Evolutionary conservation across 2,113 vertebrate species (phyloP).

Genomic region (Sminthopsis crassicaudata): DNA sequence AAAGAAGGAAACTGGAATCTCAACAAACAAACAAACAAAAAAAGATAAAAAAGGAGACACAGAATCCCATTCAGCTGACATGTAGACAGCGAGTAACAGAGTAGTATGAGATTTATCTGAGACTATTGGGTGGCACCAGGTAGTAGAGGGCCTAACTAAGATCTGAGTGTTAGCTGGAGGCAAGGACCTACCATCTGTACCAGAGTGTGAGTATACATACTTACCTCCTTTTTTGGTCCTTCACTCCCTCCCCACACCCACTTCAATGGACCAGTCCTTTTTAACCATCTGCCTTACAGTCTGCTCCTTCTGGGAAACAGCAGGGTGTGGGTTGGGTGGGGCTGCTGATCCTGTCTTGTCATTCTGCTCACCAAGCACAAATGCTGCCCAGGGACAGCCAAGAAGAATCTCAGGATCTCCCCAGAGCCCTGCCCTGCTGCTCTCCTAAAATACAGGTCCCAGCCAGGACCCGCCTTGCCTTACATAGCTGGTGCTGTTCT

Average conservation of each 20-base stretch:
- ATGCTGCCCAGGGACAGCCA: background rate
- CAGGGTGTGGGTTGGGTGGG: background rate
- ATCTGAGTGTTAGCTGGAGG: background rate
- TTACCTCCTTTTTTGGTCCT: background rate
- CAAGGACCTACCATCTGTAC: background rate
- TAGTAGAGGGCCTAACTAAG: background rate
- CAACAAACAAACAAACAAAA: no score
- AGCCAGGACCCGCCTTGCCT: background rate
- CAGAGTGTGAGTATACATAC: background rate
- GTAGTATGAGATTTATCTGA: background rate
- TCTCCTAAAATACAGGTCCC: background rate
- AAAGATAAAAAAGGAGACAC: background rate
- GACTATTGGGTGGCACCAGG: background rate
- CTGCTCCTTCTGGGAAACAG: background rate
- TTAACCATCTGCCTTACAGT: background rate
- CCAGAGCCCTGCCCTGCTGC: background rate
- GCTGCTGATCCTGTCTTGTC: background rate
- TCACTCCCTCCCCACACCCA: background rate
- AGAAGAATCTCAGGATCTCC: constrained; percentile 1
- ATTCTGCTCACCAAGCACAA: constrained; percentile 6
- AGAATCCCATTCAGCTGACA: background rate
- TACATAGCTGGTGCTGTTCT: background rate
- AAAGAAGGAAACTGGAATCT: background rate
- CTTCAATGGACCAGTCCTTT: background rate
- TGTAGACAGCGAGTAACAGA: background rate